Evolutionary conservation across 2,888 invertebrate genomes (phyloP).

Genomic region (Andrena marginata): DNA sequence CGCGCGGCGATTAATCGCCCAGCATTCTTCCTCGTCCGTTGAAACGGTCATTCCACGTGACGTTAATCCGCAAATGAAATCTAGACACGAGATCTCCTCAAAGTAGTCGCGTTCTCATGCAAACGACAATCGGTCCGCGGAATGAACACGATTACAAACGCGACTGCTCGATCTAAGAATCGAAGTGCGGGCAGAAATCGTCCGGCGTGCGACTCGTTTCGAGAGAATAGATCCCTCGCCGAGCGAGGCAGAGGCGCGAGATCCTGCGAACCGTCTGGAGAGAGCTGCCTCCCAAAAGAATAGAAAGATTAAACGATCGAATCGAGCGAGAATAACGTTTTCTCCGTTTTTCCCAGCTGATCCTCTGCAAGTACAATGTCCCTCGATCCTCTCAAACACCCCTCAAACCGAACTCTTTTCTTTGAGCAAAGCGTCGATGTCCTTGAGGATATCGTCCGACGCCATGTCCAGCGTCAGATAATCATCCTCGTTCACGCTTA

Average conservation of each 20-base stretch:
- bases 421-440: conserved; percentile 81
- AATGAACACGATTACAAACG: neutral
- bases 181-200: neutral
- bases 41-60: neutral
- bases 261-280: neutral
- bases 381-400: neutral
- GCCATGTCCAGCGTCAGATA: conserved; percentile 74
- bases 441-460: conserved; percentile 81
- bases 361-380: neutral
- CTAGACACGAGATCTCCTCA: neutral
- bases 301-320: conserved; percentile 12
- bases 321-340: neutral
- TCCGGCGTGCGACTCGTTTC: neutral
- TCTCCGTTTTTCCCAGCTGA: neutral
- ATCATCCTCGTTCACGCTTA: conserved; percentile 73
- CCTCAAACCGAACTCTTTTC: conserved; percentile 71
- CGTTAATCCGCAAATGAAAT: neutral
- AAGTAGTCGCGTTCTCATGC: neutral
- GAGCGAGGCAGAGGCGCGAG: neutral
- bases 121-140: neutral
- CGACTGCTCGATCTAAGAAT: neutral
- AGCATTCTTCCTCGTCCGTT: neutral
- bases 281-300: conserved; percentile 1
- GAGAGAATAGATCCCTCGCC: neutral
- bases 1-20: neutral